phyloP scores from a whole-genome alignment of 1,140 invertebrate species.

The Ips nitidus region DNA sequence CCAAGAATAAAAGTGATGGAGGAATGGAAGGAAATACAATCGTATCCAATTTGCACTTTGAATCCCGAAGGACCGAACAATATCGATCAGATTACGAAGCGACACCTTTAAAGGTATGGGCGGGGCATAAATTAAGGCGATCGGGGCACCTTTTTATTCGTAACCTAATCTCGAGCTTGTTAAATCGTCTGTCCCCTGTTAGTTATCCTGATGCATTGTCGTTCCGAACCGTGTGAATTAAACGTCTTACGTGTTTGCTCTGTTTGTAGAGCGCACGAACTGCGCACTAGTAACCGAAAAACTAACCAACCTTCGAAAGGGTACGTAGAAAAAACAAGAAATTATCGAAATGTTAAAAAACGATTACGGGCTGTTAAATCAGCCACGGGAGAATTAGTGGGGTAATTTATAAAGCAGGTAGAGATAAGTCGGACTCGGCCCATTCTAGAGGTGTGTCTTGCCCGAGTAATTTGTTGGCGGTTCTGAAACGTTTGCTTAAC shows the following conservation, averaged over 20 bases:
- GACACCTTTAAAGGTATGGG: conserved; percentile 21
- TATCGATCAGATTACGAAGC: conserved; percentile 25
- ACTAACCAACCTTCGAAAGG: no score
- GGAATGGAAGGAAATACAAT: not conserved
- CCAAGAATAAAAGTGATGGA: no score
- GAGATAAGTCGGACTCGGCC: conserved; percentile 32
- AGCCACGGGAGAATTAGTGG: conserved; percentile 38
- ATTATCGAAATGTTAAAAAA: conserved; percentile 17
- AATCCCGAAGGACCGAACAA: conserved; percentile 8
- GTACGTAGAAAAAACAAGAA: no score
- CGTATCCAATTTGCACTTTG: conserved; percentile 6
- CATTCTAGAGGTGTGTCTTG: conserved; percentile 36
- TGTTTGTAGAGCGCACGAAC: no score
- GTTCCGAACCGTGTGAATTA: conserved; percentile 16
- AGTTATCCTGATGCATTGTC: conserved; percentile 21
- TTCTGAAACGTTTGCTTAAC: conserved; percentile 53
- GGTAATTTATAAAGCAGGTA: conserved; percentile 41
- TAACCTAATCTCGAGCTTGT: conserved; percentile 24
- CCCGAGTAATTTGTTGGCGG: conserved; percentile 50
- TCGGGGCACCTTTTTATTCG: conserved; percentile 21
- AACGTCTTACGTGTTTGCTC: conserved; percentile 5
- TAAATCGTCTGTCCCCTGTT: conserved; percentile 21
- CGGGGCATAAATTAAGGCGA: conserved; percentile 23
- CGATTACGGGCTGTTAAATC: conserved; percentile 20
- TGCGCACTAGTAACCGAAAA: no score